A percentile compares a stretch with the other conserved stretches of the same genome.
Evolutionary conservation across 2,888 invertebrate species (phyloP).

Genomic region (Erpobdella octoculata): DNA sequence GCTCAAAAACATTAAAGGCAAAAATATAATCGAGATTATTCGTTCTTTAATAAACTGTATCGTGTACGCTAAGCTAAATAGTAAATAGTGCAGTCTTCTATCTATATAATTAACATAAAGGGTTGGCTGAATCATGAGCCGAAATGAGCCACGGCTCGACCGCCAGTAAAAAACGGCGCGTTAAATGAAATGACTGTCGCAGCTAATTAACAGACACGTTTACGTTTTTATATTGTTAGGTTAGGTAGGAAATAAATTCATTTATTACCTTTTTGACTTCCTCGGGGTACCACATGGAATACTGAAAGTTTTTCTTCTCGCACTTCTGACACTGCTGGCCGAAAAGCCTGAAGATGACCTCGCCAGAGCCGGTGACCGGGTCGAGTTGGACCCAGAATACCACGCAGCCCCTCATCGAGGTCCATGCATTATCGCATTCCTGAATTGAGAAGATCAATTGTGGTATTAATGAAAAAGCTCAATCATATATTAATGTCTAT

Average conservation of each 20-base stretch:
- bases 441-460: constrained; percentile 37
- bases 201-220: no score
- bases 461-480: neutral
- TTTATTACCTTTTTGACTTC: constrained; percentile 53
- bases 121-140: no score
- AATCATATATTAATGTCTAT: constrained; percentile 21
- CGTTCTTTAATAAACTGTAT: no score
- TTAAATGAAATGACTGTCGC: no score
- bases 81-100: neutral
- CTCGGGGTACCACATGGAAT: constrained; percentile 56
- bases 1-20: no score
- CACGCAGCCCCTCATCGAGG: constrained; percentile 55
- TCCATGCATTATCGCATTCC: constrained; percentile 55
- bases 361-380: constrained; percentile 40
- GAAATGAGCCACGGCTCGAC: no score
- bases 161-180: no score
- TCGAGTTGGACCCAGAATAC: constrained; percentile 53
- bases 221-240: no score
- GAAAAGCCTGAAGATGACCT: constrained; percentile 52
- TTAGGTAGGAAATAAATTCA: no score
- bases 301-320: constrained; percentile 44
- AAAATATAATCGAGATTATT: no score
- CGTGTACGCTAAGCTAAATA: neutral
- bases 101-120: no score
- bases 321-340: constrained; percentile 54